Evolutionary conservation across 2,113 vertebrate species (phyloP).

Genomic region (Cinclus mexicanus): DNA sequence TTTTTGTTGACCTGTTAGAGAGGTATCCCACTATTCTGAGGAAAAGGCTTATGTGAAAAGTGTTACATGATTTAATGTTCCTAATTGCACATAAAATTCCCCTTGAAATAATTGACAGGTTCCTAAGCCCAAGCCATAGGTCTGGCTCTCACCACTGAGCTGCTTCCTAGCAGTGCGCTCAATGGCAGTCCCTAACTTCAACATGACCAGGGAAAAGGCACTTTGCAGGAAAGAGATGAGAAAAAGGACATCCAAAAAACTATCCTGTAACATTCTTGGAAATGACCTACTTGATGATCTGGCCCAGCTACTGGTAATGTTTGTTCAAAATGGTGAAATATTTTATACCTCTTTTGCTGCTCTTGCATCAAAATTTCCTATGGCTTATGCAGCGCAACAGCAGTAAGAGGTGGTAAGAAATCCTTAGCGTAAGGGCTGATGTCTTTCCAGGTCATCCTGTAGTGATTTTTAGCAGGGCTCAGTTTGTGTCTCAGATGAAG

Average conservation of each 20-base stretch:
- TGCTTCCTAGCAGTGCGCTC: neutral
- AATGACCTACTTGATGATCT: neutral
- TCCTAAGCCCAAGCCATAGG: neutral
- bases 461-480: rapidly evolving
- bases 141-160: neutral
- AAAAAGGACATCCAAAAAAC: neutral
- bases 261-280: neutral
- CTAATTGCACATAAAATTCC: neutral
- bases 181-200: neutral
- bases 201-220: neutral
- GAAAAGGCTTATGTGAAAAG: neutral
- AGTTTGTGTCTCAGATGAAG: neutral
- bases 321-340: neutral
- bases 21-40: neutral
- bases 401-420: neutral
- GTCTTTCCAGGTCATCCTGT: neutral
- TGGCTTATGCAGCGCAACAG: neutral
- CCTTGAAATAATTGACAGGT: neutral
- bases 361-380: neutral
- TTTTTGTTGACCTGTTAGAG: neutral
- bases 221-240: neutral
- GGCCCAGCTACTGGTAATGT: neutral
- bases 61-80: neutral
- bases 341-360: neutral
- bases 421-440: neutral